Evolutionary conservation across 1,140 invertebrate species (phyloP).

Genomic region (Teleogryllus occipitalis): DNA sequence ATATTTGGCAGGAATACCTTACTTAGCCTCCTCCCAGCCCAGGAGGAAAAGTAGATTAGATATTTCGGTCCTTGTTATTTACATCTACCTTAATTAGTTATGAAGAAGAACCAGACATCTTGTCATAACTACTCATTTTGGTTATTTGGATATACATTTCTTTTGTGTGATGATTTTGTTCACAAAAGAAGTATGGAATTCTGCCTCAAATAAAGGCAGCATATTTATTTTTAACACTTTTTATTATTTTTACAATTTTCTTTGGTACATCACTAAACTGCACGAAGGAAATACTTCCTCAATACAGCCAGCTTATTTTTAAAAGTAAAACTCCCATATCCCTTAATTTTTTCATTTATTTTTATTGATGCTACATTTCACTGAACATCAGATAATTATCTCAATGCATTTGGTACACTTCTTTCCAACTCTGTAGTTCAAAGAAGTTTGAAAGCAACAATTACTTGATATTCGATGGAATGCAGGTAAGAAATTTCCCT

Average conservation of each 20-base stretch:
- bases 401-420: not conserved
- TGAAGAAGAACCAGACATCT: not conserved
- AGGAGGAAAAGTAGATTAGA: not conserved
- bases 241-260: not conserved
- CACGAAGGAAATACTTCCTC: not conserved
- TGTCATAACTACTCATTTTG: not conserved
- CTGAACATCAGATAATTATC: not conserved
- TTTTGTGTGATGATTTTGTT: not conserved
- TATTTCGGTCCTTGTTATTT: not conserved
- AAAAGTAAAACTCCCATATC: not conserved
- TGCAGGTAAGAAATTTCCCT: not conserved
- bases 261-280: not conserved
- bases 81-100: no score
- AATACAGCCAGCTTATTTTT: slow-evolving; percentile 2
- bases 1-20: not conserved
- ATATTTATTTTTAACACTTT: not conserved
- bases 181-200: not conserved
- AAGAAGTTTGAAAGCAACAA: not conserved
- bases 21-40: not conserved
- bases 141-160: not conserved
- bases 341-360: not conserved
- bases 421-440: not conserved
- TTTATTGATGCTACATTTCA: not conserved
- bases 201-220: not conserved
- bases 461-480: not conserved